phyloP scores from a whole-genome alignment of 2,888 invertebrate species.

The Epirrhoe tristata region DNA sequence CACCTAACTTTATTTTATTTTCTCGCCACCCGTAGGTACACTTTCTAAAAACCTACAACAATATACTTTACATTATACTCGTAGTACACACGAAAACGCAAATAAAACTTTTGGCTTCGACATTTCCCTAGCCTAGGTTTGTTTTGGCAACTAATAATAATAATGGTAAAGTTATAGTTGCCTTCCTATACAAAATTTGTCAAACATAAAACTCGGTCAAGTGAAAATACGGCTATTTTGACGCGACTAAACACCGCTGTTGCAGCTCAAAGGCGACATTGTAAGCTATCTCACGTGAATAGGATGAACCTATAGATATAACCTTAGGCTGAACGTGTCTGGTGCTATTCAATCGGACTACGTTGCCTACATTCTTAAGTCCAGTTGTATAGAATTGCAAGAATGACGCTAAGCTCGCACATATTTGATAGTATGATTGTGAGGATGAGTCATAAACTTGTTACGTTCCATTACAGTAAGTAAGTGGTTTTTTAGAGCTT shows the following conservation, averaged over 20 bases:
- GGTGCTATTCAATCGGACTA: not conserved
- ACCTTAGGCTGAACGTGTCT: not conserved
- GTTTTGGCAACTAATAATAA: too few species aligned
- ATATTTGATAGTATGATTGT: not conserved
- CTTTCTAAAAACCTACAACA: not conserved
- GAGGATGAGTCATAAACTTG: not conserved
- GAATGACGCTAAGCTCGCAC: not conserved
- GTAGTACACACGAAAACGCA: too few species aligned
- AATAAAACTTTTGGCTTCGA: not conserved
- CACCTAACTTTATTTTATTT: too few species aligned
- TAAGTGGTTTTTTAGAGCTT: not conserved
- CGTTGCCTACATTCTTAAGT: not conserved
- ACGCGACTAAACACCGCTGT: slow-evolving; percentile 33
- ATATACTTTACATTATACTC: too few species aligned
- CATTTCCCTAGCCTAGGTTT: too few species aligned
- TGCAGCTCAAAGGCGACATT: slow-evolving; percentile 39
- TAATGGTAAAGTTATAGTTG: not conserved
- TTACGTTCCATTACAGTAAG: not conserved
- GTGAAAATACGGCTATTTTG: slow-evolving; percentile 35
- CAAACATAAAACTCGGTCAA: slow-evolving; percentile 31
- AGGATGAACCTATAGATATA: slow-evolving; percentile 11
- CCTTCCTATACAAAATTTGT: not conserved
- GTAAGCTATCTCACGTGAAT: slow-evolving; percentile 38
- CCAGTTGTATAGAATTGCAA: not conserved
- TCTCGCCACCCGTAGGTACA: too few species aligned